Conservation (phyloP, 2,113 vertebrate species). For the Hoplias malabaricus region DNA sequence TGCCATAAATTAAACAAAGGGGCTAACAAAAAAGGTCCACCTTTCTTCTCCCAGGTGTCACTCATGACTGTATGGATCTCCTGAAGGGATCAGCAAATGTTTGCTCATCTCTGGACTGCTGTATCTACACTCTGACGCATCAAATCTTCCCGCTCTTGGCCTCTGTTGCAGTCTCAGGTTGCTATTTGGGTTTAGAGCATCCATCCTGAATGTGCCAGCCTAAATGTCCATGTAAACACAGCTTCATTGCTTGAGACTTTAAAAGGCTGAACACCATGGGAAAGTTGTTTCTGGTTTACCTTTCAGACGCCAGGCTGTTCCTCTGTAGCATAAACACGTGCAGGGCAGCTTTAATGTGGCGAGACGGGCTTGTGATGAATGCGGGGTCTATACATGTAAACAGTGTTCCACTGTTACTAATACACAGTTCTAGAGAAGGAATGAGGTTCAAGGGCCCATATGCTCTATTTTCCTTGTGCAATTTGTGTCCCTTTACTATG, state of each 20-base stretch:
- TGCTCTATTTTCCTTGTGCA: too few species aligned
- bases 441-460: not conserved
- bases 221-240: constrained; percentile 58
- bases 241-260: constrained; percentile 7
- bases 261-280: constrained; percentile 47
- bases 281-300: constrained; percentile 41
- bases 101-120: constrained; percentile 48
- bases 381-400: constrained; percentile 27
- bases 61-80: constrained; percentile 29
- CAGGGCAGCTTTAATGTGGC: not conserved
- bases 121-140: constrained; percentile 40
- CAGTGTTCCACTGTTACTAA: not conserved
- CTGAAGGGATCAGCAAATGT: constrained; percentile 24
- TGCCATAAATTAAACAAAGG: not conserved
- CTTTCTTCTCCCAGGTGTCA: constrained; percentile 17
- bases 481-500: too few species aligned
- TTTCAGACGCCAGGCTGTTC: constrained; percentile 28
- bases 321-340: constrained; percentile 33
- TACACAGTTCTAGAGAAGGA: not conserved
- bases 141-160: not conserved
- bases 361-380: constrained; percentile 33
- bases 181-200: constrained; percentile 37
- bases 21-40: not conserved
- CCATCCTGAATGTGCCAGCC: constrained; percentile 41
- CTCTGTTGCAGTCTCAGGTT: constrained; percentile 33